A percentile compares a stretch with the other conserved stretches of the same genome.
Conservation (phyloP, 2,113 vertebrate species). For the Hippolais icterina region DNA sequence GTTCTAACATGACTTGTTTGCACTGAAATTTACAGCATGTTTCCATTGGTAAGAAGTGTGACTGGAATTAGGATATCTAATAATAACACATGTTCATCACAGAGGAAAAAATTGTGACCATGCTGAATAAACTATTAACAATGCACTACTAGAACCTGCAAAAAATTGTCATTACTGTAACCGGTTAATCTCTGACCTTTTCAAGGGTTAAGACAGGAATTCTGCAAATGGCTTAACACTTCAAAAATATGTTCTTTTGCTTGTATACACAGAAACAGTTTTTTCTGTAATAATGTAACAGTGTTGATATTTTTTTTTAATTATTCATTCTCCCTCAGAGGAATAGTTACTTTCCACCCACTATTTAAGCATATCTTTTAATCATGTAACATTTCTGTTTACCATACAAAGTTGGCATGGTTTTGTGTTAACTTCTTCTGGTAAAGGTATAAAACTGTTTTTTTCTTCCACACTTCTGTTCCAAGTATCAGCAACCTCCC, state of each 20-base stretch:
- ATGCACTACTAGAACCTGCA: background rate
- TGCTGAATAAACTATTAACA: background rate
- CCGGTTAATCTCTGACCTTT: background rate
- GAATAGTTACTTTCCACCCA: background rate
- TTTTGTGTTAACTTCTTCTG: background rate
- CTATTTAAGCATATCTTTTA: background rate
- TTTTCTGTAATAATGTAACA: background rate
- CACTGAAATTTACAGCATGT: background rate
- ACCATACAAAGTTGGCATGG: background rate
- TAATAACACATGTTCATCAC: background rate
- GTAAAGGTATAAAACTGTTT: background rate
- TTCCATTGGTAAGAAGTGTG: background rate
- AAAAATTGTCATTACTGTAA: background rate
- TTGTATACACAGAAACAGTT: background rate
- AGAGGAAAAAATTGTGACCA: background rate
- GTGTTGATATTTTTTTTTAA: background rate
- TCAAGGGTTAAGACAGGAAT: background rate
- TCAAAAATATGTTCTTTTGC: background rate
- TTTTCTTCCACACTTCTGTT: background rate
- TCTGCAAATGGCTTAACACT: background rate
- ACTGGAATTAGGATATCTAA: background rate
- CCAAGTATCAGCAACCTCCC: background rate
- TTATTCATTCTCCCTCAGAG: background rate
- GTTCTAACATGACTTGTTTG: background rate
- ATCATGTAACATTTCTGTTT: background rate